Base-by-base conservation (phyloP, 37 sponge, comb jelly and placozoan genomes). In the Theonella swinhoei region DNA sequence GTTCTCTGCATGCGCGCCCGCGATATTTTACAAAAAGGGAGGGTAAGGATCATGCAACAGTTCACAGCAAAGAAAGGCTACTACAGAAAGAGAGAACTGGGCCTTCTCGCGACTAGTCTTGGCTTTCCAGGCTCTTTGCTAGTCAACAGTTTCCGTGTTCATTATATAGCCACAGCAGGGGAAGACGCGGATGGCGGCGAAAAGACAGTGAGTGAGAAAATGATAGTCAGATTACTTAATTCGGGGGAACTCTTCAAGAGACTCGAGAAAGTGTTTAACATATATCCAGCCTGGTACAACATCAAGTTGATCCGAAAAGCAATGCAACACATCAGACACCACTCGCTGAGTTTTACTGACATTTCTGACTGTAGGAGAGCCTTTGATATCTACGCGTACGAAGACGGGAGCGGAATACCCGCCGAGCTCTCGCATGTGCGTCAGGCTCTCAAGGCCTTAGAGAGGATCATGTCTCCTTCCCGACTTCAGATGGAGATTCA, bases 251-350 rank as follows among this genome's bases (percentile, higher is more conserved):
- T 87, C 40, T 65, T 78, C 22, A 4, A 43, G 17, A 76, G 33
- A 14, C 67, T 92, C 14, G 77, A 92, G 32, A 83, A 70, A 24
- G 70, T 69, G 4, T 92, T 87, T 59, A 92, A 92, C 38, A 72
- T 20, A 4, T 64, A 83, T 20, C 38, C 64, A 22, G 84, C 80
- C 3, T 34, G 73, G 28, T 84, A 92, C 79, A 92, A 87, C 81
- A 72, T 68, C 0, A 83, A 83, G 38, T 23, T 68, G 2, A 80
- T 84, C 41, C 83, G 68, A 32, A 75, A 43, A 59, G 88, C 72
- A 25, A 32, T 92, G 42, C 47, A 24, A 0, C 77, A 75, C 37
- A 67, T 92, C 7, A 30, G 67, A 36, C 88, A 84, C 38, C 78
- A 43, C 39, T 30, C 75, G 28, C 47, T 87, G 38, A 80, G 42